Evolutionary conservation across 2,888 invertebrate genomes (phyloP), one percentile per base, ranked within the genome.

Genomic region (Opisthograptis luteolata): DNA sequence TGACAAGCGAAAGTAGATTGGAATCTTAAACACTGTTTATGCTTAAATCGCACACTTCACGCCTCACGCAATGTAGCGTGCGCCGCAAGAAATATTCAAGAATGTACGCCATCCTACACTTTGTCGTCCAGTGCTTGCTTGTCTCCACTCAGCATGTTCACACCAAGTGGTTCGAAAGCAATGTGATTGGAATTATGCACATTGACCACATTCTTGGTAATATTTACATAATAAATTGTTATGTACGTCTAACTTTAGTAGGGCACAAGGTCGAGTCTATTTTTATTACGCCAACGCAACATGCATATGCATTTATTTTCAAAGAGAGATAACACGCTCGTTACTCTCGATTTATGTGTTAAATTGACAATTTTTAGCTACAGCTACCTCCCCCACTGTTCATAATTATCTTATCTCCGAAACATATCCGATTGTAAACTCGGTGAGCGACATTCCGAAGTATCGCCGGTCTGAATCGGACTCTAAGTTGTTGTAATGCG

Each of bases 61-160:
- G 66, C 68, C 53, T 55, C 84, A 84, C 79, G 86, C 85, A 56
- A 83, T 53, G 37, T 83, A 55, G 73, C 84, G 82, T 85, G 9
- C 25, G 49, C 44, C 32, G 45, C 31, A 37, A 40, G 28, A 41
- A 48, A 44, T 48, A 51, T 50, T 27, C 36, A 20, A 43, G 50
- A 57, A 58, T 49, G 37, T 53, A 15, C 9, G 32, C 22, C 32
- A 50, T 53, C 35, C 30, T 24, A 9, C 19, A 32, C 6, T 40
- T 40, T 31, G 59, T 54, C 57, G 39, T 58, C 57, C 52, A 54
- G 46, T 58, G 50, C 59, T 51, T 32, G 60, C 31, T 62, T 48
- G 46, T 56, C 53, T 58, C 52, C 45, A 12, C 45, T 61, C 47
- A 44, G 52, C 44, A 41, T 40, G 7, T 35, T 32, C 50, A 44